Evolutionary conservation across 2,113 vertebrate species (phyloP).

Genomic region (Dinomys branickii): DNA sequence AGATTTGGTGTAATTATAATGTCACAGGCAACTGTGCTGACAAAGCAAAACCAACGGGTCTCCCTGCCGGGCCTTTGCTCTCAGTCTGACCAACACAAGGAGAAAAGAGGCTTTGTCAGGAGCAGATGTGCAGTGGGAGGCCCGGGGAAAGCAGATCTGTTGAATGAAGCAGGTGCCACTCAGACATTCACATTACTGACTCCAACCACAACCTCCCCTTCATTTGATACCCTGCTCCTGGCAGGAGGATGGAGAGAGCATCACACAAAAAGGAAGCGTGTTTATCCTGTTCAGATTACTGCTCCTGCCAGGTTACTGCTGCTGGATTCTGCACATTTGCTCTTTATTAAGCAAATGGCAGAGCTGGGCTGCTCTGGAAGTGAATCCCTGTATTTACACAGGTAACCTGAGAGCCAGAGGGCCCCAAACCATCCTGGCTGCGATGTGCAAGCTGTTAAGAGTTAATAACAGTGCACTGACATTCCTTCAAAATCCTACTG

Average conservation of each 20-base stretch:
- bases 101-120: slow-evolving; percentile 81
- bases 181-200: slow-evolving; percentile 67
- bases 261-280: slow-evolving; percentile 69
- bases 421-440: slow-evolving; percentile 33
- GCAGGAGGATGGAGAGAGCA: slow-evolving; percentile 58
- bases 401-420: slow-evolving; percentile 71
- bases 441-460: background rate
- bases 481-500: slow-evolving; percentile 64
- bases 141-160: slow-evolving; percentile 71
- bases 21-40: slow-evolving; percentile 66
- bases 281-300: slow-evolving; percentile 70
- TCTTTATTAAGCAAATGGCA: slow-evolving; percentile 67
- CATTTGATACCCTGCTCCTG: slow-evolving; percentile 75
- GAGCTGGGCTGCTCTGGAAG: slow-evolving; percentile 32
- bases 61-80: slow-evolving; percentile 55
- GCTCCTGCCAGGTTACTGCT: slow-evolving; percentile 78
- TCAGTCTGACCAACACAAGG: slow-evolving; percentile 59
- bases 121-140: slow-evolving; percentile 79
- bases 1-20: slow-evolving; percentile 72
- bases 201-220: slow-evolving; percentile 73
- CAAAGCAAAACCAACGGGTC: slow-evolving; percentile 68
- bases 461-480: slow-evolving; percentile 62
- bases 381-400: slow-evolving; percentile 51
- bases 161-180: slow-evolving; percentile 81
- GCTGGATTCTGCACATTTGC: slow-evolving; percentile 70